Evolutionary conservation across 2,888 invertebrate species (phyloP).

Genomic region (Mythimna pallens): DNA sequence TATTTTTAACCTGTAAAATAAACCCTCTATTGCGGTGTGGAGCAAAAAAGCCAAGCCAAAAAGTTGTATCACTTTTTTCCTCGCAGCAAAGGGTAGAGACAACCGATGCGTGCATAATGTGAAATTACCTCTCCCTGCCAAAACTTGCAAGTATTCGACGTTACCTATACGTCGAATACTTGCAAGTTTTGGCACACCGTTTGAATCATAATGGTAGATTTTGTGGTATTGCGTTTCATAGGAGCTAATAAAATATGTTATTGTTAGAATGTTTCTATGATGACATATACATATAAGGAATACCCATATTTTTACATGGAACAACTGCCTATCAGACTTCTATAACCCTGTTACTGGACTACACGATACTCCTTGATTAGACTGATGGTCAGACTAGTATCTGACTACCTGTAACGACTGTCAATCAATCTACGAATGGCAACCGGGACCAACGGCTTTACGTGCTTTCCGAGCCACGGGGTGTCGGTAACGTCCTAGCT

Average conservation of each 20-base stretch:
- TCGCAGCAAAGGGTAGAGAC: constrained; percentile 64
- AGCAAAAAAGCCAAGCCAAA: constrained; percentile 52
- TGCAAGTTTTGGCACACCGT: constrained; percentile 76
- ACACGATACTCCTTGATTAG: too few relatives aligned
- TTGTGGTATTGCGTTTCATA: constrained; percentile 1
- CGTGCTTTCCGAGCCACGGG: too few relatives aligned
- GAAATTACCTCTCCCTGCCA: constrained; percentile 71
- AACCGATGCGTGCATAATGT: constrained; percentile 79
- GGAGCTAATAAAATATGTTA: constrained; percentile 13
- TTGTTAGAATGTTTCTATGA: neutral
- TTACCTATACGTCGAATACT: constrained; percentile 64
- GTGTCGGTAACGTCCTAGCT: too few relatives aligned
- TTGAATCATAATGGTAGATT: constrained; percentile 48
- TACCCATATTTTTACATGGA: too few relatives aligned
- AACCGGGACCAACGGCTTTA: too few relatives aligned
- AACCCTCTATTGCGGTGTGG: constrained; percentile 15
- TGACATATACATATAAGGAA: too few relatives aligned
- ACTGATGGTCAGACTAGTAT: too few relatives aligned
- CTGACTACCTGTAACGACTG: too few relatives aligned
- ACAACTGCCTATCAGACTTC: too few relatives aligned
- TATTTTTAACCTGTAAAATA: neutral
- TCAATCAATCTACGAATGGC: too few relatives aligned
- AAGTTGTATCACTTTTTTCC: constrained; percentile 53
- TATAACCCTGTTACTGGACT: too few relatives aligned
- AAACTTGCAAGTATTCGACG: too few relatives aligned